Conservation (phyloP, 2,888 invertebrate genomes). For the Lasioglossum zephyrum region DNA sequence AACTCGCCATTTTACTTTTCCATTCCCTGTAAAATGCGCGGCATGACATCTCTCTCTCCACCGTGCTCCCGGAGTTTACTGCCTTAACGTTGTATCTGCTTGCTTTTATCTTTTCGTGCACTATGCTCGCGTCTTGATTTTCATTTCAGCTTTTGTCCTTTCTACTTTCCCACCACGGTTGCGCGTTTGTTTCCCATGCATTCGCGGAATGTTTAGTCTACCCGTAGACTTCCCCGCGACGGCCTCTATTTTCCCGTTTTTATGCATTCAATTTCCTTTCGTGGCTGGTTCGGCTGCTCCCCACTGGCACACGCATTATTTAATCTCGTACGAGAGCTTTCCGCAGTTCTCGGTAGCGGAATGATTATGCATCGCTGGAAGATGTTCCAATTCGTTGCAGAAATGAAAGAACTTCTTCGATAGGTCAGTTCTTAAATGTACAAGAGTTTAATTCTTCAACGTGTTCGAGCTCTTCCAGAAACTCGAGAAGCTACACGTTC, state of each 20-base stretch:
- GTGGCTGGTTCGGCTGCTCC: not conserved
- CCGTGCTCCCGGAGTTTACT: slow-evolving; percentile 24
- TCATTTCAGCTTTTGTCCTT: slow-evolving; percentile 3
- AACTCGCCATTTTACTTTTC: slow-evolving; percentile 40
- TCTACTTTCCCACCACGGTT: not conserved
- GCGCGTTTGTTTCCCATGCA: not conserved
- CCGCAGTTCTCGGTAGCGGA: too few relatives aligned
- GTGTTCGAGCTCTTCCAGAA: not conserved
- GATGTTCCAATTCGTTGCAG: not conserved
- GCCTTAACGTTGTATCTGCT: slow-evolving; percentile 37
- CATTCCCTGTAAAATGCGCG: slow-evolving; percentile 24
- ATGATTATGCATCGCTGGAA: not conserved
- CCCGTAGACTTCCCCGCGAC: not conserved
- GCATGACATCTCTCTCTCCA: slow-evolving; percentile 26
- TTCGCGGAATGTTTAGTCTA: not conserved
- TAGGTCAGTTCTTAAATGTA: not conserved
- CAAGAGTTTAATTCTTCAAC: not conserved
- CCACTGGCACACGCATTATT: not conserved
- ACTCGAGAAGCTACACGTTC: not conserved
- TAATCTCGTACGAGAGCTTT: not conserved
- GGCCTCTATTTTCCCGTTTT: not conserved
- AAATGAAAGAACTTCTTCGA: too few relatives aligned
- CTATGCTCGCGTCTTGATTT: slow-evolving; percentile 24
- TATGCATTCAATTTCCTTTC: slow-evolving; percentile 14
- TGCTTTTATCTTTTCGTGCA: slow-evolving; percentile 44